phyloP scores from a whole-genome alignment of 1,140 invertebrate species.

The Apis florea region DNA sequence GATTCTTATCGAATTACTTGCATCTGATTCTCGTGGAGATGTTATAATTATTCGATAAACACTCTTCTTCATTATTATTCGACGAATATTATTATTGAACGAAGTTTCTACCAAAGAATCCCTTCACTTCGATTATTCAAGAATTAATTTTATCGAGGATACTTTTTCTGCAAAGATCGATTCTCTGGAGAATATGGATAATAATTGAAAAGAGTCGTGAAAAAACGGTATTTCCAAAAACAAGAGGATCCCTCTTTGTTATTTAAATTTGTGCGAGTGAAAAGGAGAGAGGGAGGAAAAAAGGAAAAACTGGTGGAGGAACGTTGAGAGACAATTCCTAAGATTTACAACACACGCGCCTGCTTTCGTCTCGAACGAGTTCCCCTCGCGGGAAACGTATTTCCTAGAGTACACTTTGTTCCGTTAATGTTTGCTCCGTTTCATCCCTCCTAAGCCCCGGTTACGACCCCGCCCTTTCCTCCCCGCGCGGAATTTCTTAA shows the following conservation, averaged over 20 bases:
- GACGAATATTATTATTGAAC: background rate
- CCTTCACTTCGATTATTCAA: background rate
- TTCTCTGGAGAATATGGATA: no score
- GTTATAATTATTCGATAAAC: no score
- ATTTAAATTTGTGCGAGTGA: no score
- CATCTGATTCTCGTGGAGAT: no score
- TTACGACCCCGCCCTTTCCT: slow-evolving; percentile 5
- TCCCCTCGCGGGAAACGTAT: background rate
- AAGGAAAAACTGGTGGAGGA: background rate
- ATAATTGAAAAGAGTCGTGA: no score
- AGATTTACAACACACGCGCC: background rate
- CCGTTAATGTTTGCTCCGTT: background rate
- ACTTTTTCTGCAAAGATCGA: no score
- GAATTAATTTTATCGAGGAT: no score
- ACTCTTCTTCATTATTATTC: no score
- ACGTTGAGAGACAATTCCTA: background rate
- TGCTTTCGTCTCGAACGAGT: background rate
- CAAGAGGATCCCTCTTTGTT: no score
- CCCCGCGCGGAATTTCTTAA: slow-evolving; percentile 61
- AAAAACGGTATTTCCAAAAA: no score
- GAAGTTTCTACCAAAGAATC: background rate
- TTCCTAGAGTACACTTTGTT: slow-evolving; percentile 12
- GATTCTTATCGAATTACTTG: background rate
- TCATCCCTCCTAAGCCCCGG: background rate
- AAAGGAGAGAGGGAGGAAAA: no score